A percentile compares a stretch with the other conserved stretches of the same genome.
Conservation (phyloP, 2,888 invertebrate genomes). For the Dicroscelio sp. region DNA sequence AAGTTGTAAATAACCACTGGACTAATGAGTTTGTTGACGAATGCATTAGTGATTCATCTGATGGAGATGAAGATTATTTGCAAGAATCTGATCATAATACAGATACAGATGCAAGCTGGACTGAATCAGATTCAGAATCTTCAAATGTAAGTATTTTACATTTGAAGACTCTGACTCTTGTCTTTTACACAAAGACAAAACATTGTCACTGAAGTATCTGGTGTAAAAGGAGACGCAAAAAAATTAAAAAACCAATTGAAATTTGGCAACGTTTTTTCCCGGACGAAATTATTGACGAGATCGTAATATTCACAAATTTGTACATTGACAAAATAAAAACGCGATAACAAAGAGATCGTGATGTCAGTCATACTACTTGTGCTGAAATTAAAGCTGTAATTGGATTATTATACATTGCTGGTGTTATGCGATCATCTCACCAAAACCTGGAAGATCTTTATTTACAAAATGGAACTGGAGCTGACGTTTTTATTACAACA, state of each 20-base stretch:
- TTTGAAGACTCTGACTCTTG: too few relatives aligned
- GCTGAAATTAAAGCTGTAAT: constrained; percentile 80
- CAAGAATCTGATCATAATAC: constrained; percentile 15
- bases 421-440: constrained; percentile 60
- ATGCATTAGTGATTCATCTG: constrained; percentile 22
- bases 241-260: too few relatives aligned
- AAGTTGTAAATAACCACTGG: too few relatives aligned
- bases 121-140: constrained; percentile 3
- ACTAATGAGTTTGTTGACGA: too few relatives aligned
- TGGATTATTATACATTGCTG: constrained; percentile 77
- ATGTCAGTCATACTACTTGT: constrained; percentile 79
- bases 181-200: too few relatives aligned
- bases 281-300: constrained; percentile 80
- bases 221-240: too few relatives aligned
- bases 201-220: too few relatives aligned
- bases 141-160: too few relatives aligned
- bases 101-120: neutral
- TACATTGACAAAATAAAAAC: constrained; percentile 70
- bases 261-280: constrained; percentile 85
- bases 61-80: neutral
- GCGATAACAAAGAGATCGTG: constrained; percentile 82
- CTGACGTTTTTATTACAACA: constrained; percentile 13
- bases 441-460: constrained; percentile 51
- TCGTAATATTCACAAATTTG: constrained; percentile 65
- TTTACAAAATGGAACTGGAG: constrained; percentile 33